These are phyloP conservation scores for Parnassius smintheus DNA, from an alignment of 2,888 invertebrate species.

Conservation along the genomic window DNA sequence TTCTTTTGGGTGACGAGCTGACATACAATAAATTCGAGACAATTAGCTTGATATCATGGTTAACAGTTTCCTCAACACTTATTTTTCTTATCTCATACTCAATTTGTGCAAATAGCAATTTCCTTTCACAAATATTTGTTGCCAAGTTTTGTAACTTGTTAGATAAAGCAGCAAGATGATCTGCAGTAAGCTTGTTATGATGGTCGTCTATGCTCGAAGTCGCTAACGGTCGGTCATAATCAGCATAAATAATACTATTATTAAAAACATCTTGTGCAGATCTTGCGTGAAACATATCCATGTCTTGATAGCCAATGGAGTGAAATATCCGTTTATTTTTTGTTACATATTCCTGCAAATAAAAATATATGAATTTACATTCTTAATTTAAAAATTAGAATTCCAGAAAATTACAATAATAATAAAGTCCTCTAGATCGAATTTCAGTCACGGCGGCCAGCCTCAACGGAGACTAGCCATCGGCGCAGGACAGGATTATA, in stretches of 20 bases:
- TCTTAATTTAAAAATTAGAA: no score
- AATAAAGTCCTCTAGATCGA: no score
- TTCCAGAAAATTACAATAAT: no score
- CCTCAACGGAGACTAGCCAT: no score
- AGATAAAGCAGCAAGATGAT: background rate
- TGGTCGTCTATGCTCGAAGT: background rate
- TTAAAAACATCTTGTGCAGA: background rate
- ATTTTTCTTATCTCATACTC: constrained; percentile 24
- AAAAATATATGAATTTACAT: constrained; percentile 1
- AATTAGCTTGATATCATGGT: constrained; percentile 27
- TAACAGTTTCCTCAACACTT: constrained; percentile 15
- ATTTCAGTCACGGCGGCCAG: no score
- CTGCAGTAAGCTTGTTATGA: background rate
- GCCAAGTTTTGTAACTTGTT: constrained; percentile 12
- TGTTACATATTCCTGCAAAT: constrained; percentile 12
- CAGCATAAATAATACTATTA: constrained; percentile 9
- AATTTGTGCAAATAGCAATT: constrained; percentile 24
- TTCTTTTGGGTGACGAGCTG: background rate
- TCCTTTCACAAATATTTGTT: constrained; percentile 17
- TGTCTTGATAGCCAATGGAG: constrained; percentile 10
- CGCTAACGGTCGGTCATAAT: background rate
- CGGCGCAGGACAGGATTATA: no score
- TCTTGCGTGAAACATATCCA: background rate
- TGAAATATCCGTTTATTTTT: background rate
- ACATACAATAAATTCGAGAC: constrained; percentile 23